phyloP scores from a whole-genome alignment of 2,888 invertebrate genomes.

The Pseudoips prasinana region DNA sequence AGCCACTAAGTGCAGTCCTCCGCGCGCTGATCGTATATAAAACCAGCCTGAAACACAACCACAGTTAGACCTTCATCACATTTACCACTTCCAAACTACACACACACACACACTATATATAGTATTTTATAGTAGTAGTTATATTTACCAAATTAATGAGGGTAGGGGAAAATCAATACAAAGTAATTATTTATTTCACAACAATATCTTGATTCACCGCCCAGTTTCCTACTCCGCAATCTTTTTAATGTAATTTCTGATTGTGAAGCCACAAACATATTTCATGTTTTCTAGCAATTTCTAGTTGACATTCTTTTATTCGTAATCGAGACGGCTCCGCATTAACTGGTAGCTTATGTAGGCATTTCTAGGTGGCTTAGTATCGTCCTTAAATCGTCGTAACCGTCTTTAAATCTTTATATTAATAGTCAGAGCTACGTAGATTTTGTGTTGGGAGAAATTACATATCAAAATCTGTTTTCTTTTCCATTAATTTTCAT shows the following conservation, averaged over 20 bases:
- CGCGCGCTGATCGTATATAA: conserved; percentile 75
- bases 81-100: not conserved
- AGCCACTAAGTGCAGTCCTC: conserved; percentile 72
- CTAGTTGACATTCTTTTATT: conserved; percentile 34
- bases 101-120: too few relatives aligned
- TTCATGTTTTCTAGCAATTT: conserved; percentile 8
- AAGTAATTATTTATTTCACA: conserved; percentile 6
- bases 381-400: conserved; percentile 9
- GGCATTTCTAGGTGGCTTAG: conserved; percentile 64
- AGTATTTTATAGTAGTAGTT: too few relatives aligned
- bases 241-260: conserved; percentile 5
- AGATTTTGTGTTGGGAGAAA: too few relatives aligned
- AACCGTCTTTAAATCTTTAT: too few relatives aligned
- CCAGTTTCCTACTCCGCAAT: conserved; percentile 5
- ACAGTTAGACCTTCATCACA: conserved; percentile 30
- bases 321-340: conserved; percentile 54
- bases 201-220: conserved; percentile 20
- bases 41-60: conserved; percentile 70
- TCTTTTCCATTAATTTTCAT: too few relatives aligned
- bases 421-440: too few relatives aligned
- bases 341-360: conserved; percentile 37
- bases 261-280: conserved; percentile 1
- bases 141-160: conserved; percentile 4
- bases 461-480: too few relatives aligned
- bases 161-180: conserved; percentile 12